phyloP scores from a whole-genome alignment of 1,140 invertebrate species.

The Papilio aristodemus region DNA sequence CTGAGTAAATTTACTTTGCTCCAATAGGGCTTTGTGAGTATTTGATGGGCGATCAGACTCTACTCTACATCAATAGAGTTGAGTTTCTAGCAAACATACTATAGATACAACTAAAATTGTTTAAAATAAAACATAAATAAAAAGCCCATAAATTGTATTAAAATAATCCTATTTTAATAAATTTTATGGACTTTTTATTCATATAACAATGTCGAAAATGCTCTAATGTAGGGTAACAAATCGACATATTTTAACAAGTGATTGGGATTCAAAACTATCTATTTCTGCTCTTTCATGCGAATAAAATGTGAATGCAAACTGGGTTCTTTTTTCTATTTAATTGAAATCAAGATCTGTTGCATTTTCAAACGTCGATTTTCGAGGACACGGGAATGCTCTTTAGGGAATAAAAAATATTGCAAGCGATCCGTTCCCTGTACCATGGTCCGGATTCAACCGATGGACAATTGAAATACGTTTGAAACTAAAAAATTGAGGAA shows the following conservation, averaged over 20 bases:
- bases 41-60: conserved; percentile 13
- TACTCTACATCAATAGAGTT: not conserved
- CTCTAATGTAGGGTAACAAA: no score
- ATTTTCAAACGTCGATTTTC: conserved; percentile 2
- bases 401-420: not conserved
- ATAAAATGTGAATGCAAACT: no score
- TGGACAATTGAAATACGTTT: no score
- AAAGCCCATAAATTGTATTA: no score
- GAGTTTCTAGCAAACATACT: not conserved
- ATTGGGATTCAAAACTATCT: no score
- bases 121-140: not conserved
- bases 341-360: not conserved
- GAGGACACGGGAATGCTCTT: conserved; percentile 7
- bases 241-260: no score
- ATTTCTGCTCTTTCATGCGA: no score
- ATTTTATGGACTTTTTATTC: not conserved
- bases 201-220: not conserved
- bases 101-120: not conserved
- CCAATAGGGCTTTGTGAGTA: conserved; percentile 21
- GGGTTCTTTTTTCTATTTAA: not conserved
- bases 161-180: no score
- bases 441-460: no score
- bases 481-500: no score
- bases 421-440: not conserved
- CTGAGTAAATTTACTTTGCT: conserved; percentile 24